Percentiles rank a stretch among this genome's conserved stretches.
Evolutionary conservation across 2,888 invertebrate genomes (phyloP).

Genomic region (Vannuccia rotundouncinata): DNA sequence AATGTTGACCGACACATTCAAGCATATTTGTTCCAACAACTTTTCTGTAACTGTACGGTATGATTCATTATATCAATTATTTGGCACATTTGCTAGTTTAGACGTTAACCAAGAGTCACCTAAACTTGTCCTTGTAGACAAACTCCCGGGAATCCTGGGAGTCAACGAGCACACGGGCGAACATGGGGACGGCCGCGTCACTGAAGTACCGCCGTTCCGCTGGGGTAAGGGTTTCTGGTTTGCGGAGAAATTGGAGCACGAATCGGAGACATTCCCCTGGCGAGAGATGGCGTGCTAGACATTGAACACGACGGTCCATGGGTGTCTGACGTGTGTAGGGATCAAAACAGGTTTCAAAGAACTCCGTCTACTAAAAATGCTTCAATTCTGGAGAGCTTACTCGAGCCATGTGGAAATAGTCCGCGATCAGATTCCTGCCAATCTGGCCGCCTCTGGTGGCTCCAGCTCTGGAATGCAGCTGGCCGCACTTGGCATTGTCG

Average conservation of each 20-base stretch:
- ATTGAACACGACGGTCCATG: background rate
- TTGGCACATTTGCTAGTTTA: too few species aligned
- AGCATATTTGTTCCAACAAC: too few species aligned
- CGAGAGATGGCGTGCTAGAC: background rate
- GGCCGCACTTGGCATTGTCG: background rate
- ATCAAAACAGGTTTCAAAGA: too few species aligned
- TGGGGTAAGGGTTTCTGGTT: background rate
- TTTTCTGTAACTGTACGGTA: too few species aligned
- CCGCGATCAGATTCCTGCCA: background rate
- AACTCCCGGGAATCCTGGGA: background rate
- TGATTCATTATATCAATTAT: too few species aligned
- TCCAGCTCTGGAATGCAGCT: background rate
- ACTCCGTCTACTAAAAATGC: background rate
- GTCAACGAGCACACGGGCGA: slow-evolving; percentile 9
- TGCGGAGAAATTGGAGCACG: background rate
- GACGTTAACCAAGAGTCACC: too few species aligned
- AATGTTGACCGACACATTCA: too few species aligned
- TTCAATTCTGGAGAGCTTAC: background rate
- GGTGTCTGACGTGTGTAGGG: background rate
- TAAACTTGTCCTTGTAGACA: background rate
- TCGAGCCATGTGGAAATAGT: slow-evolving; percentile 9
- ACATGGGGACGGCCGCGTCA: slow-evolving; percentile 22
- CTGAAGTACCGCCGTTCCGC: background rate
- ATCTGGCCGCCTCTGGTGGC: background rate
- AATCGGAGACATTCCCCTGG: background rate